phyloP scores from a whole-genome alignment of 92 coral and sea anemone species.

The Porites rus region DNA sequence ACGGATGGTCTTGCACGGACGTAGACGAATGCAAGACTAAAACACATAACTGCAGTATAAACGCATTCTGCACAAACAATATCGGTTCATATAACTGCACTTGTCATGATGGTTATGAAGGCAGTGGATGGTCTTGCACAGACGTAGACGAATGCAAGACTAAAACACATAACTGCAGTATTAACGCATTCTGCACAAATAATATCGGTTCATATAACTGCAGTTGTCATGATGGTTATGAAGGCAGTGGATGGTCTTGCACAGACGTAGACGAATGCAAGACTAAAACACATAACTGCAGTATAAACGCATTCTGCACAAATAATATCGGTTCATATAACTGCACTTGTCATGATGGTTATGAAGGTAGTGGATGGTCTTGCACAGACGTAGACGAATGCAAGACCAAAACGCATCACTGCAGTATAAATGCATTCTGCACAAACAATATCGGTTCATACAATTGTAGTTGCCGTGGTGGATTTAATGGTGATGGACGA shows the following conservation, averaged over 20 bases:
- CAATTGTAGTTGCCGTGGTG: neutral
- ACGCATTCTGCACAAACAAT: neutral
- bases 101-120: neutral
- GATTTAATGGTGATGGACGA: neutral
- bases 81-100: neutral
- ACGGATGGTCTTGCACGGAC: neutral
- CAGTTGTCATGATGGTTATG: neutral
- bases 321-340: neutral
- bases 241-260: neutral
- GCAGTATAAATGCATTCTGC: neutral
- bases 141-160: neutral
- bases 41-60: neutral
- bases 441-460: neutral
- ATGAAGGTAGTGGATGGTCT: neutral
- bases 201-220: neutral
- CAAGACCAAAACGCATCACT: neutral
- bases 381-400: neutral
- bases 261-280: neutral
- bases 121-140: neutral
- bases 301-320: neutral
- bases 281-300: neutral
- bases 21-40: neutral
- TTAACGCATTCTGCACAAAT: neutral
- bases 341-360: neutral
- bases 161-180: neutral